Conservation (phyloP, 2,888 invertebrate species). For the Incurvaria masculella region DNA sequence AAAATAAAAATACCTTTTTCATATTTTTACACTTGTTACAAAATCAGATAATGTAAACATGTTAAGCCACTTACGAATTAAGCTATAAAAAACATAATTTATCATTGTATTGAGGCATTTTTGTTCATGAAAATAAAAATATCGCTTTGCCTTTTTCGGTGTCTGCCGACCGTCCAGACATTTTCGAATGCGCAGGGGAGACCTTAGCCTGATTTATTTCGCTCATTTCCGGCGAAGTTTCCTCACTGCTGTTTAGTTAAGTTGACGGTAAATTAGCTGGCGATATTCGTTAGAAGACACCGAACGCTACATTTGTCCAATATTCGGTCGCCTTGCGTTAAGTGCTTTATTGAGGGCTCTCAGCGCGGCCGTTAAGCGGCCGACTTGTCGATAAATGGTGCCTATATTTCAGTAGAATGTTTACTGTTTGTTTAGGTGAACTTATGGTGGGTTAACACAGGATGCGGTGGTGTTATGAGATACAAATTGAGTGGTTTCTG, state of each 20-base stretch:
- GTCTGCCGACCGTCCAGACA: conserved; percentile 27
- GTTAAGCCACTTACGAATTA: no score
- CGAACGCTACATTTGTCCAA: neutral
- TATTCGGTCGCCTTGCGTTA: neutral
- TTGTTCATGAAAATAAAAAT: no score
- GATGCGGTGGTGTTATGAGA: neutral
- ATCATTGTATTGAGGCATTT: no score
- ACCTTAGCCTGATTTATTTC: conserved; percentile 46
- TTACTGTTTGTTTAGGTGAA: neutral
- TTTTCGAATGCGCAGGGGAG: conserved; percentile 23
- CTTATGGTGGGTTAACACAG: neutral
- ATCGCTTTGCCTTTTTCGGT: no score
- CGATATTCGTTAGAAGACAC: neutral
- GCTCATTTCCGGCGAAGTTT: conserved; percentile 31
- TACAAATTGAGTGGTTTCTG: neutral
- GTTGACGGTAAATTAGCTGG: conserved; percentile 7
- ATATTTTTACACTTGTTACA: no score
- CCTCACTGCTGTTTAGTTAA: neutral
- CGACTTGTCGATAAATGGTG: neutral
- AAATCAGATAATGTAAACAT: no score
- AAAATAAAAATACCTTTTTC: no score
- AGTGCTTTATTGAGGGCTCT: neutral
- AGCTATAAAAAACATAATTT: no score
- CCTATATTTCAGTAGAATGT: neutral
- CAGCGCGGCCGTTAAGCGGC: no score